Evolutionary conservation across 53 echinoderm and acorn worm species (phyloP).

Genomic region (Stichopus horrens): DNA sequence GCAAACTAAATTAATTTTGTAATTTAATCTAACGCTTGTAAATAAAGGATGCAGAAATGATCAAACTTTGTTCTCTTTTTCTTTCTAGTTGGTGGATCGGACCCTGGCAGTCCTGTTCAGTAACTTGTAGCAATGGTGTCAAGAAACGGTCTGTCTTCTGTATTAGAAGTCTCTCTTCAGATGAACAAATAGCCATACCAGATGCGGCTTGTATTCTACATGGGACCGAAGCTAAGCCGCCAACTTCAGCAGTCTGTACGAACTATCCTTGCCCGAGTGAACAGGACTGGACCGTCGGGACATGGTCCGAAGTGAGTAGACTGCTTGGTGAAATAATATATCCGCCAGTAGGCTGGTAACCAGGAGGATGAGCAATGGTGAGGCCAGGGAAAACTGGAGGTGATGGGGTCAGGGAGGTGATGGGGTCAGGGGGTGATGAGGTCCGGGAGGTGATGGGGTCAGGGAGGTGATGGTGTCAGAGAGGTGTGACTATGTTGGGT

Average conservation of each 20-base stretch:
- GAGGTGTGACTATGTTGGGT: no score
- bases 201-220: constrained; percentile 65
- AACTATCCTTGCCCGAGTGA: constrained; percentile 49
- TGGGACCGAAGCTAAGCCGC: constrained; percentile 61
- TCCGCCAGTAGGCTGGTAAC: no score
- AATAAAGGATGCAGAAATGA: no score
- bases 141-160: constrained; percentile 82
- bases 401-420: no score
- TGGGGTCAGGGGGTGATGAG: no score
- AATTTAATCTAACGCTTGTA: not conserved
- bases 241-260: constrained; percentile 50
- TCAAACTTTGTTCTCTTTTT: not conserved
- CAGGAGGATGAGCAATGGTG: no score
- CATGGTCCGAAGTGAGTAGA: constrained; percentile 79
- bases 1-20: no score
- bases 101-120: constrained; percentile 83
- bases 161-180: constrained; percentile 69
- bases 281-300: constrained; percentile 70
- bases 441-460: no score
- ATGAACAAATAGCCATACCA: constrained; percentile 75
- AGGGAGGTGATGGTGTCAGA: no score
- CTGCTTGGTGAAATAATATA: no score
- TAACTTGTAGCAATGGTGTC: constrained; percentile 64
- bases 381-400: no score
- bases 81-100: constrained; percentile 80